These are phyloP conservation scores for Bombus ignitus DNA, from an alignment of 1,140 invertebrate species.

Conservation along the genomic window DNA sequence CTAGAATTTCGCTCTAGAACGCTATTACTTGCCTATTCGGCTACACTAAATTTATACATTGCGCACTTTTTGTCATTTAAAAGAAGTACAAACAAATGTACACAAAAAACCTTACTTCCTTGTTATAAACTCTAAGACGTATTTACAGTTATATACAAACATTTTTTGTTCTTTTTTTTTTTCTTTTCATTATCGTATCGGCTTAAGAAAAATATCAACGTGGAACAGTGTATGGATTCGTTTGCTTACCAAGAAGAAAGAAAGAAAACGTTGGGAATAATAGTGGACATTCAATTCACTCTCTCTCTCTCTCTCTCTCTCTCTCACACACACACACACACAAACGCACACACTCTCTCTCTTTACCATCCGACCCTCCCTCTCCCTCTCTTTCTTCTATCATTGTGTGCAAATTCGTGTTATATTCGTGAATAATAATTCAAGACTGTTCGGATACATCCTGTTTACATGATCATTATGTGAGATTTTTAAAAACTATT, in stretches of 20 bases:
- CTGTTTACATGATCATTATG: not conserved
- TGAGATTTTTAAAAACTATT: not conserved
- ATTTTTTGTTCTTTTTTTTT: slow-evolving; percentile 13
- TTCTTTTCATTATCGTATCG: slow-evolving; percentile 36
- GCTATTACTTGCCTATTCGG: slow-evolving; percentile 42
- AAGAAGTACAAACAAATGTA: slow-evolving; percentile 82
- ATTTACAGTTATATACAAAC: slow-evolving; percentile 81
- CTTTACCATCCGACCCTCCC: no score
- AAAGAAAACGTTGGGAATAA: slow-evolving; percentile 41
- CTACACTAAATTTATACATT: slow-evolving; percentile 60
- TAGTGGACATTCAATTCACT: slow-evolving; percentile 13
- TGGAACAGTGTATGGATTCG: slow-evolving; percentile 64
- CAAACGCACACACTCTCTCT: no score
- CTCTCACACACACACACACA: not conserved
- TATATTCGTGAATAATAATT: not conserved
- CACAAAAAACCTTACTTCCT: slow-evolving; percentile 76
- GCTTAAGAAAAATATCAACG: slow-evolving; percentile 75
- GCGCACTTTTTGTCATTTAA: slow-evolving; percentile 66
- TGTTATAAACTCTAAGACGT: slow-evolving; percentile 75
- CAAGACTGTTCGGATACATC: not conserved
- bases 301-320: not conserved
- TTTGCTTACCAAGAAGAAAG: slow-evolving; percentile 47
- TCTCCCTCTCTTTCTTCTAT: not conserved
- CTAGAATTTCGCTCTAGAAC: slow-evolving; percentile 48
- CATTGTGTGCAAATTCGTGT: not conserved